Base-by-base conservation (phyloP, 2,113 vertebrate species). In the Beaufortia kweichowensis region DNA sequence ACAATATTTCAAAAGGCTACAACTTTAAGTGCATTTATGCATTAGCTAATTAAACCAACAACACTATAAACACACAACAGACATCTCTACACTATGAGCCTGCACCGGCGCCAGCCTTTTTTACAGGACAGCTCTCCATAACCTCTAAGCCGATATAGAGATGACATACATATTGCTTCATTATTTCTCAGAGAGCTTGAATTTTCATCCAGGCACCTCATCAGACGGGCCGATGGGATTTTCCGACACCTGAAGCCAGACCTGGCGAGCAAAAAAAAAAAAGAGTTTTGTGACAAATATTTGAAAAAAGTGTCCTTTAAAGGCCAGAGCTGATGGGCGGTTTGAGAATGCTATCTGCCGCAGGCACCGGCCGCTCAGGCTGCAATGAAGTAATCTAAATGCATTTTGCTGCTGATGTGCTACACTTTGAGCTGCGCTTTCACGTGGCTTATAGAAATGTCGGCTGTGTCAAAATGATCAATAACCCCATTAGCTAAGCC, bases 331-430 rank as follows among this genome's bases (percentile, higher is more conserved):
- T 24, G 62, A 77, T 46, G 48, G 46, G 26, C 33, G 46, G 7
- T 43, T 48, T 53, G 78, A 63, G 81, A 72, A 74, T n/a, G 39
- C 67, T 67, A 79, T 66, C 81, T 61, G 68, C 57, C n/a, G 57
- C 56, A 26, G 48, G 60, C 66, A 43, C 61, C 59, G 26, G 57
- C 56, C 55, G 21, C 65, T 62, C 73, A 29, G 26, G 70, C 56
- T 68, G 76, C 76, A 85, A 83, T 85, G 84, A 85, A 85, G 76
- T 81, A 81, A 85, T 85, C 81, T 83, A 85, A 85, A 85, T 85
- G 81, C 79, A 74, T 79, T 77, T 65, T 41, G 19, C 39, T 59
- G 75, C 72, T 77, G 80, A 82, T 76, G 75, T 28, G 55, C 57
- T 39, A 78, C 75, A 70, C 78, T 76, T 71, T 82, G 65, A 50